A percentile compares a stretch with the other conserved stretches of the same genome.
Evolutionary conservation across 2,888 invertebrate species (phyloP).

Genomic region (Heteromurus nitidus): DNA sequence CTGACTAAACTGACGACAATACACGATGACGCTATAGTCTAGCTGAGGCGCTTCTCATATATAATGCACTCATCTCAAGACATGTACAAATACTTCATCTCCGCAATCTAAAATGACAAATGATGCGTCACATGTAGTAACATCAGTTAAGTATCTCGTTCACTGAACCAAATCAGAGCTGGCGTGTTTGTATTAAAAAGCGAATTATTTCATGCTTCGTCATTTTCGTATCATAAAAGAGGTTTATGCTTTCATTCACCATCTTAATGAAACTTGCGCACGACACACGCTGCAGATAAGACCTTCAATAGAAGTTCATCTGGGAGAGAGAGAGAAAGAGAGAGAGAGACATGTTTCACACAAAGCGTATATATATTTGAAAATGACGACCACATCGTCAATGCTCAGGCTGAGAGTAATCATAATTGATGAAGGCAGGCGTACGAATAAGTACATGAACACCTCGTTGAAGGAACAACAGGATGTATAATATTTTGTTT

Average conservation of each 20-base stretch:
- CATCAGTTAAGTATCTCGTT: neutral
- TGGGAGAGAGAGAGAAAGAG: no score
- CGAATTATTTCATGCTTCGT: slow-evolving; percentile 39
- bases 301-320: slow-evolving; percentile 34
- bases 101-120: slow-evolving; percentile 63
- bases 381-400: neutral
- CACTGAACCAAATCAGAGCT: neutral
- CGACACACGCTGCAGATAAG: slow-evolving; percentile 36
- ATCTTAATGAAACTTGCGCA: slow-evolving; percentile 30
- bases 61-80: slow-evolving; percentile 4
- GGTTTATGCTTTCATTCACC: neutral
- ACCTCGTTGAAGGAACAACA: slow-evolving; percentile 28
- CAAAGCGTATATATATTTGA: neutral
- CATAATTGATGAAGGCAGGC: slow-evolving; percentile 50
- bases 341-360: no score
- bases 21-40: no score
- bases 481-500: slow-evolving; percentile 45
- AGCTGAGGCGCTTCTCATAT: no score
- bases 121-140: slow-evolving; percentile 10
- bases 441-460: no score
- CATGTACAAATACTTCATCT: neutral
- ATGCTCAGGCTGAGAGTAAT: neutral
- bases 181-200: neutral
- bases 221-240: slow-evolving; percentile 32
- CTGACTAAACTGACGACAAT: no score